A percentile compares a stretch with the other conserved stretches of the same genome.
Conservation (phyloP, 2,888 invertebrate genomes). For the Caenorhabditis sinica region DNA sequence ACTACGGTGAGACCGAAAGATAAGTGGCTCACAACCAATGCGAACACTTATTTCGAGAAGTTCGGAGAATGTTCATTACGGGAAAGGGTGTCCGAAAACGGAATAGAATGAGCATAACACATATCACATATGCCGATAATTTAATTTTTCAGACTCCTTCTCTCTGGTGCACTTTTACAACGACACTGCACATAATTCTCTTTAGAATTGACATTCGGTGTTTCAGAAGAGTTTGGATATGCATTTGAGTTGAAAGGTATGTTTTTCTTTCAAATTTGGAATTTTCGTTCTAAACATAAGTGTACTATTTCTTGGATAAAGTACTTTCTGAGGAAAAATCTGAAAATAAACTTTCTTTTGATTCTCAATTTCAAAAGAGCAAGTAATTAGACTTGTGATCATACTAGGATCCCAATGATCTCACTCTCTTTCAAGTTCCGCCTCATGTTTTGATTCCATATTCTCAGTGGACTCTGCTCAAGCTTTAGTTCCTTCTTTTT, state of each 20-base stretch:
- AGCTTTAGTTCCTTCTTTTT: conserved; percentile 26
- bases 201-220: not conserved
- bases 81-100: not conserved
- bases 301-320: no score
- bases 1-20: conserved; percentile 34
- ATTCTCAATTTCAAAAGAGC: not conserved
- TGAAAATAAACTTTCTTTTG: no score
- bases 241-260: not conserved
- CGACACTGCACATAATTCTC: no score
- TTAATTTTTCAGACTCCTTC: not conserved
- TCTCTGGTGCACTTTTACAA: no score
- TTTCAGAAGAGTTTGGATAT: not conserved
- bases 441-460: not conserved
- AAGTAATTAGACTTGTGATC: conserved; percentile 2
- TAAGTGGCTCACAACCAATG: not conserved
- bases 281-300: not conserved
- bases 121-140: not conserved
- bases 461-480: conserved; percentile 31
- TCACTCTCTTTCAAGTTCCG: not conserved
- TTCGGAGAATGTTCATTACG: conserved; percentile 28
- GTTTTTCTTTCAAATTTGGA: not conserved
- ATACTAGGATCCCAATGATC: not conserved
- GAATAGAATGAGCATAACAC: not conserved
- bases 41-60: conserved; percentile 12
- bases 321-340: no score